A percentile compares a stretch with the other conserved stretches of the same genome.
These are phyloP conservation scores for Alosa sapidissima DNA, from an alignment of 2,797 vertebrate species.

Conservation along the genomic window DNA sequence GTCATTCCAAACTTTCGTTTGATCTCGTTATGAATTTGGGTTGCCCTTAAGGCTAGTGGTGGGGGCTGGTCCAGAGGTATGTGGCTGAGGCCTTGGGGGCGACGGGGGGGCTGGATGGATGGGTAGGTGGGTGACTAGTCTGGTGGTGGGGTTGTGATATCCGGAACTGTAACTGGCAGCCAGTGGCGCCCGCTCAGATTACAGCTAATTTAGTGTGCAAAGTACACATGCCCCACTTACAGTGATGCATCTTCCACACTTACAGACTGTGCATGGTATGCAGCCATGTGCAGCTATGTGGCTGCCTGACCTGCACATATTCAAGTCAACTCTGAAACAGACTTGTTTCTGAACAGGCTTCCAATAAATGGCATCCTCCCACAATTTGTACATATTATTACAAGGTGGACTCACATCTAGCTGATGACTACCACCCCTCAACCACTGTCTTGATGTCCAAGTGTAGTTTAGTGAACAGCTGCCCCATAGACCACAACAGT, in stretches of 20 bases:
- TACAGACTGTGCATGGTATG: slow-evolving; percentile 1
- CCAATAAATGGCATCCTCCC: neutral
- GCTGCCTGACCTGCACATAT: neutral
- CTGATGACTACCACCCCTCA: neutral
- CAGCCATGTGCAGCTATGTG: neutral
- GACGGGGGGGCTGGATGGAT: neutral
- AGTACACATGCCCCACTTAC: slow-evolving; percentile 21
- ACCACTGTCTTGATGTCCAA: neutral
- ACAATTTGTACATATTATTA: neutral
- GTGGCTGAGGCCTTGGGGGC: neutral
- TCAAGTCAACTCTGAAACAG: neutral
- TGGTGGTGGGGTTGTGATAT: neutral
- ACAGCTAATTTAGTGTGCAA: slow-evolving; percentile 22
- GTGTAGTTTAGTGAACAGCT: neutral
- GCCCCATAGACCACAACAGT: neutral
- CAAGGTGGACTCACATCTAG: neutral
- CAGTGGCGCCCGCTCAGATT: slow-evolving; percentile 21
- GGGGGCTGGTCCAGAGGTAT: neutral
- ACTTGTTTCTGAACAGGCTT: neutral
- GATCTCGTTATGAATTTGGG: neutral
- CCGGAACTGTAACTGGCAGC: slow-evolving; percentile 22
- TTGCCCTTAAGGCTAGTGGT: neutral
- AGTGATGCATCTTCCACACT: slow-evolving; percentile 14
- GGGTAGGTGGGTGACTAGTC: neutral
- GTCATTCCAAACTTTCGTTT: neutral